Evolutionary conservation across 2,113 vertebrate genomes (phyloP), one percentile per base, ranked within the genome.

Genomic region (Rhea americana): DNA sequence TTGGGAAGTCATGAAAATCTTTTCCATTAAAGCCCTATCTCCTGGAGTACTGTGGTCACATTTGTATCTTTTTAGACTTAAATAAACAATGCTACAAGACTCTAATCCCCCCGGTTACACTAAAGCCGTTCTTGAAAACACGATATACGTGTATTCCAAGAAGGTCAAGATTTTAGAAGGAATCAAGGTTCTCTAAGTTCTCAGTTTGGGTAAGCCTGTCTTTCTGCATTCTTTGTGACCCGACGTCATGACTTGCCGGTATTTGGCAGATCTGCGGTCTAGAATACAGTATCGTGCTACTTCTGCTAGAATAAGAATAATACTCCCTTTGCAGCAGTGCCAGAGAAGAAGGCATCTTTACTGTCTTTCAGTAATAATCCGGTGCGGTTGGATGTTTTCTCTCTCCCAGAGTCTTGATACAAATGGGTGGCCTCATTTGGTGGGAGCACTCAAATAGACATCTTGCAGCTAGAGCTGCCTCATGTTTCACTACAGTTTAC

Each of bases 391-490:
- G 65, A 14, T 22, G 62, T 22, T 61, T 20, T 13, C 15, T 62
- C 41, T 32, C 2, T 82, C 58, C 22, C 4, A 7, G 8, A 2
- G 6, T 12, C n/a, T 25, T 25, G 20, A 13, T 32, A 17, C 28
- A 48, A 85, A 75, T 4, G 1, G 0, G 37, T 19, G n/a, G 15
- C 3, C 11, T 35, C 26, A 1, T 35, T 48, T 14, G 61, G 21
- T 48, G 35, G 73, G 13, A 62, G 13, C 1, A 4, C 12, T 58
- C 30, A 62, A 81, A 26, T 19, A 55, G 5, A 8, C 14, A 0
- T 41, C 5, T 4, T 4, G 24, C n/a, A 13, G 56, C 56, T 71
- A 20, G 30, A 56, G 58, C 24, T 11, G 4, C 9, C 55, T 73
- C 24, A 19, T 41, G 58, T 51, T 73, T 84, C 32, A 1, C 41